Conservation (phyloP, 2,797 vertebrate species). For the Danio jaintianensis region DNA sequence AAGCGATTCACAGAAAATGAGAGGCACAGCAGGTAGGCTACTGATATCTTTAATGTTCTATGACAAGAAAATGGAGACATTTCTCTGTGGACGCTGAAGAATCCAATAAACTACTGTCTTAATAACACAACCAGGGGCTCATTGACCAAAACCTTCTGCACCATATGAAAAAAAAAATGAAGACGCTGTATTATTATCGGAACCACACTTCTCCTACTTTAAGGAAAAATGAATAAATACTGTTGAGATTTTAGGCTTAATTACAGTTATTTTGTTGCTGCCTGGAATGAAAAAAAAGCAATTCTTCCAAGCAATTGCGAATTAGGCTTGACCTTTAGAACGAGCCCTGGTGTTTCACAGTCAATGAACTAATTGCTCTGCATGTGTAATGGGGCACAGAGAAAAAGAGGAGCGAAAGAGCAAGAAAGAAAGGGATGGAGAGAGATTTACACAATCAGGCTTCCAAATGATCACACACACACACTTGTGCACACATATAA, state of each 20-base stretch:
- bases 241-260: constrained; percentile 37
- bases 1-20: constrained; percentile 21
- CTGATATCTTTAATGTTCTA: constrained; percentile 37
- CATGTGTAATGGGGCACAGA: constrained; percentile 20
- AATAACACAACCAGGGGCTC: constrained; percentile 3
- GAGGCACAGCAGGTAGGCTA: constrained; percentile 24
- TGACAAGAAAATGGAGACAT: constrained; percentile 38
- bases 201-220: not conserved
- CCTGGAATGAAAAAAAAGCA: constrained; percentile 41
- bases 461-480: not conserved
- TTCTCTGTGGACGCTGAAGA: constrained; percentile 29
- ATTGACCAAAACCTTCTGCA: constrained; percentile 21
- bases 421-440: not conserved
- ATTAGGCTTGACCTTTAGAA: constrained; percentile 61
- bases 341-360: constrained; percentile 51
- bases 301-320: constrained; percentile 54
- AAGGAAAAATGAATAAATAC: constrained; percentile 5
- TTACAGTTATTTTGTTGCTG: constrained; percentile 56
- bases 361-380: constrained; percentile 58
- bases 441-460: constrained; percentile 18
- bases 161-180: constrained; percentile 17
- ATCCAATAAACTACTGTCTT: constrained; percentile 37
- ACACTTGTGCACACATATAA: constrained; percentile 19
- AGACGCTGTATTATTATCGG: not conserved
- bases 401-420: constrained; percentile 1